phyloP scores from a whole-genome alignment of 2,113 vertebrate species.

The Dendrocopos noguchii region DNA sequence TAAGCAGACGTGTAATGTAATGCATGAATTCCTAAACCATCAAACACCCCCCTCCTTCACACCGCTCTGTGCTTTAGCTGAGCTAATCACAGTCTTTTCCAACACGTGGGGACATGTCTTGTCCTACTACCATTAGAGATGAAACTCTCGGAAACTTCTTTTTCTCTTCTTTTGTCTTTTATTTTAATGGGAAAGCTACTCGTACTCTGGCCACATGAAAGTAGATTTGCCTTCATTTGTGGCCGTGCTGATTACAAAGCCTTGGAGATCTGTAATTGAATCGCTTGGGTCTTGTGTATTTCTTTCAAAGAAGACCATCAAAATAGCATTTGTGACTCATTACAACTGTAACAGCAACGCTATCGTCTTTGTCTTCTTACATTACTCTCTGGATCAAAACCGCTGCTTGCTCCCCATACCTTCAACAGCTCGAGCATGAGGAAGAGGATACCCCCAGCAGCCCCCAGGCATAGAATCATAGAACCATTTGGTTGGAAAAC shows the following conservation, averaged over 20 bases:
- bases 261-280: conserved; percentile 75
- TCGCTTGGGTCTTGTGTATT: conserved; percentile 46
- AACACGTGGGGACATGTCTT: neutral
- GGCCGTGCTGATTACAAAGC: conserved; percentile 75
- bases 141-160: neutral
- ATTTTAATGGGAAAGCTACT: conserved; percentile 9
- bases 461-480: neutral
- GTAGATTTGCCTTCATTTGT: conserved; percentile 41
- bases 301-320: conserved; percentile 74
- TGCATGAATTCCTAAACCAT: neutral
- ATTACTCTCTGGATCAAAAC: neutral
- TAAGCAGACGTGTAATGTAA: neutral
- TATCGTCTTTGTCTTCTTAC: neutral
- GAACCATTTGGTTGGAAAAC: too few relatives aligned
- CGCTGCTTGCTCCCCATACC: neutral
- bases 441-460: neutral
- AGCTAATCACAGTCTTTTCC: neutral
- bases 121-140: neutral
- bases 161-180: conserved; percentile 1
- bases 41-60: rapidly evolving
- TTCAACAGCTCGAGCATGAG: neutral
- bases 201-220: conserved; percentile 71
- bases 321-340: conserved; percentile 76
- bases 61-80: neutral
- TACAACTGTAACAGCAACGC: conserved; percentile 22